Evolutionary conservation across 1,140 invertebrate genomes (phyloP).

Genomic region (Drosophila lacteicornis): DNA sequence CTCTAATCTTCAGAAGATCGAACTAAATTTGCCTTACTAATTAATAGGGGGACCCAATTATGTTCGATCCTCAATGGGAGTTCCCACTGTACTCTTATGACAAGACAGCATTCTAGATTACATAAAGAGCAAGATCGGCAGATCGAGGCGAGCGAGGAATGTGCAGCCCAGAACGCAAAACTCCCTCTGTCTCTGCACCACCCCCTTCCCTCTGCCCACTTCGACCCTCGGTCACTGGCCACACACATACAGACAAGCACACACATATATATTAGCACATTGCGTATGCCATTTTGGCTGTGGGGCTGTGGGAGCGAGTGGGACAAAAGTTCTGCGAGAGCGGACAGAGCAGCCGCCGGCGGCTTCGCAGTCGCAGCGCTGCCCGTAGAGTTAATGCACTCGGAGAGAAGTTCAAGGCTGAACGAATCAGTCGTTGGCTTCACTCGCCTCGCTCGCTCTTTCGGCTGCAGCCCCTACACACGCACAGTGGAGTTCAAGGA

Average conservation of each 20-base stretch:
- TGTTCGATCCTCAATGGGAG: neutral
- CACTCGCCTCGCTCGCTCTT: constrained; percentile 47
- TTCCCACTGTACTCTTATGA: constrained; percentile 29
- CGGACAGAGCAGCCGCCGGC: constrained; percentile 35
- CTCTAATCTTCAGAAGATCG: neutral
- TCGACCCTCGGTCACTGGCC: constrained; percentile 41
- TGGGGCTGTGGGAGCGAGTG: constrained; percentile 30
- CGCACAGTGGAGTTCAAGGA: neutral
- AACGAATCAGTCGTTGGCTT: constrained; percentile 81
- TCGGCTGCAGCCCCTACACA: constrained; percentile 60
- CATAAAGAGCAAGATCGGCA: constrained; percentile 74
- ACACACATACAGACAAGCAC: constrained; percentile 16
- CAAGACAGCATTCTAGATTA: constrained; percentile 73
- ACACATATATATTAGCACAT: constrained; percentile 15
- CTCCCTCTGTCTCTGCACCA: constrained; percentile 2
- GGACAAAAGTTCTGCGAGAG: constrained; percentile 44
- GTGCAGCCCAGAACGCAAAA: constrained; percentile 50
- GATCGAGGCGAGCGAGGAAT: constrained; percentile 38
- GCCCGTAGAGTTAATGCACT: constrained; percentile 82
- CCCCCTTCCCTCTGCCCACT: neutral
- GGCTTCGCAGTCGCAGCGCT: constrained; percentile 27
- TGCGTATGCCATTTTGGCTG: constrained; percentile 59
- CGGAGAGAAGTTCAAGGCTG: constrained; percentile 83
- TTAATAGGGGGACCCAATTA: neutral
- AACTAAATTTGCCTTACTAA: neutral